Evolutionary conservation across 2,113 vertebrate genomes (phyloP).

Genomic region (Pogona vitticeps): DNA sequence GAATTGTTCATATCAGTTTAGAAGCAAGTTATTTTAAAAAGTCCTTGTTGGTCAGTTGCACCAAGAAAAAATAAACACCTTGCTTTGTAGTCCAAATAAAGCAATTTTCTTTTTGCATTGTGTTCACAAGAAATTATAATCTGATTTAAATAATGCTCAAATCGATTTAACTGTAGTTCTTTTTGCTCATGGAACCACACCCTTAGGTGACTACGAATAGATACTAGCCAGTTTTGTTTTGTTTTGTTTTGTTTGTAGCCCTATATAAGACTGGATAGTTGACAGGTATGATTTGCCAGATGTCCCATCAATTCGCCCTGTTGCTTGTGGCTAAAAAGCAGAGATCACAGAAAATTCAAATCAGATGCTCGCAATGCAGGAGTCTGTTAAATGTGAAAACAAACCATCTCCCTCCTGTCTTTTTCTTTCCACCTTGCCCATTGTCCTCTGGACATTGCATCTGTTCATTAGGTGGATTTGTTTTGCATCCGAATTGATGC

Average conservation of each 20-base stretch:
- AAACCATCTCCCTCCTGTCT: background rate
- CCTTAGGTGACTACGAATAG: no score
- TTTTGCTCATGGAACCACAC: no score
- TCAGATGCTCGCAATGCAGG: background rate
- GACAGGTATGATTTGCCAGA: background rate
- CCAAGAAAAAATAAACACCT: no score
- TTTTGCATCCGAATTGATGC: background rate
- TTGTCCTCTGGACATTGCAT: background rate
- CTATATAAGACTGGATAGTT: background rate
- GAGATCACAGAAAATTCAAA: background rate
- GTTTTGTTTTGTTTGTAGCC: background rate
- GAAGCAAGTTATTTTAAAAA: no score
- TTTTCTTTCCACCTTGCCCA: background rate
- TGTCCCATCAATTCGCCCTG: background rate
- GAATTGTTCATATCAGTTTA: no score
- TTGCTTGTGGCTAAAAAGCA: background rate
- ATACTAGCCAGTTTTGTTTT: background rate
- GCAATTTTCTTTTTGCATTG: no score
- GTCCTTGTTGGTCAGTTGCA: no score
- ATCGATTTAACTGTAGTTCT: no score
- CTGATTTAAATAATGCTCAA: no score
- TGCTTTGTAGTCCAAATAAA: no score
- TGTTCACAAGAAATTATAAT: no score
- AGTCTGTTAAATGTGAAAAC: constrained; percentile 1
- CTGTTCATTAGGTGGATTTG: accelerated